A percentile compares a stretch with the other conserved stretches of the same genome.
These are phyloP conservation scores for Ctenopoma multispine DNA, from an alignment of 2,797 vertebrate species.

Conservation along the genomic window DNA sequence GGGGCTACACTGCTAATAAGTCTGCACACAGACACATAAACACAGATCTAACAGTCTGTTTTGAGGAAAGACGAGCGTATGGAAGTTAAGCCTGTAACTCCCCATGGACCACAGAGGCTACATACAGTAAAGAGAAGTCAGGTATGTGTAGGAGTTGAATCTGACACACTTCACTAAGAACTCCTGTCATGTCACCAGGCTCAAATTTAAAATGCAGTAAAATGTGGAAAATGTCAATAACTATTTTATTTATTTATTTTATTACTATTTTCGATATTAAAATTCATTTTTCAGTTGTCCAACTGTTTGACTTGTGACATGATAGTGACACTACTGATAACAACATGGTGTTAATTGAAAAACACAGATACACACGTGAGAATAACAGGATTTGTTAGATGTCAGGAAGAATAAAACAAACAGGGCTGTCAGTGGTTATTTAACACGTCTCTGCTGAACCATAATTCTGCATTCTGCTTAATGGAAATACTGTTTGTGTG, in stretches of 20 bases:
- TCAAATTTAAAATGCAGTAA: neutral
- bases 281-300: too few relatives aligned
- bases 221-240: neutral
- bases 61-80: neutral
- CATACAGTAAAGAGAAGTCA: neutral
- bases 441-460: conserved; percentile 45
- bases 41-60: conserved; percentile 3
- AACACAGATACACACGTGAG: neutral
- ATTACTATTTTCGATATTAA: neutral
- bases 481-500: conserved; percentile 12
- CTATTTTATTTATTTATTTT: too few relatives aligned
- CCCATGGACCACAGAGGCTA: neutral
- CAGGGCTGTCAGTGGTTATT: conserved; percentile 7
- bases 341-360: neutral
- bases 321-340: neutral
- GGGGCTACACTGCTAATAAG: neutral
- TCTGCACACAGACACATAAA: conserved; percentile 1
- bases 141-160: conserved; percentile 20
- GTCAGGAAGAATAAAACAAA: conserved; percentile 19
- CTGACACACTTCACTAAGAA: neutral
- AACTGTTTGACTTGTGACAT: neutral
- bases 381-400: conserved; percentile 11
- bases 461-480: conserved; percentile 24
- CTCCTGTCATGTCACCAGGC: too few relatives aligned
- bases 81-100: neutral